Evolutionary conservation across 1,140 invertebrate genomes (phyloP).

Genomic region (Sipha flava): DNA sequence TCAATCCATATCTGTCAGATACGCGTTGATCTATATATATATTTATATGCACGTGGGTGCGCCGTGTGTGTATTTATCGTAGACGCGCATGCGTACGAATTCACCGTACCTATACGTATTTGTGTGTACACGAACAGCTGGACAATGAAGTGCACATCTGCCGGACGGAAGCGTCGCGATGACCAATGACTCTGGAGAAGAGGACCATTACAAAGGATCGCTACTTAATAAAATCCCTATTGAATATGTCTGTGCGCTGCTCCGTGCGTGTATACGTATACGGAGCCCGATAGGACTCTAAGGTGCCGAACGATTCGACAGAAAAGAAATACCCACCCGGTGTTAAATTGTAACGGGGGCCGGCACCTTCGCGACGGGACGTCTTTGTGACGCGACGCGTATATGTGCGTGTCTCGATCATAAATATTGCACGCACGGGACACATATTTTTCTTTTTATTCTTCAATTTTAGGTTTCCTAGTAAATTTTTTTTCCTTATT

Average conservation of each 20-base stretch:
- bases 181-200: conserved; percentile 6
- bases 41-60: background rate
- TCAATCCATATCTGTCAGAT: background rate
- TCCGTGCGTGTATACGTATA: background rate
- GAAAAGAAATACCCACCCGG: conserved; percentile 24
- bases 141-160: background rate
- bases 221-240: conserved; percentile 31
- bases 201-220: conserved; percentile 16
- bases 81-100: too few relatives aligned
- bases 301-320: conserved; percentile 24
- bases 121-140: conserved; percentile 19
- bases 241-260: background rate
- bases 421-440: conserved; percentile 11
- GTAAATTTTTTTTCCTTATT: background rate
- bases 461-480: background rate
- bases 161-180: conserved; percentile 29
- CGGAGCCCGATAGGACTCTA: background rate
- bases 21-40: background rate
- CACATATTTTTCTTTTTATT: background rate
- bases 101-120: too few relatives aligned
- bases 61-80: too few relatives aligned
- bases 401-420: background rate
- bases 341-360: conserved; percentile 32
- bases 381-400: conserved; percentile 8
- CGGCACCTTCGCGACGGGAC: conserved; percentile 21